Percentiles rank a stretch among this genome's conserved stretches.
These are phyloP conservation scores for Paradoxurus hermaphroditus DNA, from an alignment of 2,113 vertebrate species.

Conservation along the genomic window DNA sequence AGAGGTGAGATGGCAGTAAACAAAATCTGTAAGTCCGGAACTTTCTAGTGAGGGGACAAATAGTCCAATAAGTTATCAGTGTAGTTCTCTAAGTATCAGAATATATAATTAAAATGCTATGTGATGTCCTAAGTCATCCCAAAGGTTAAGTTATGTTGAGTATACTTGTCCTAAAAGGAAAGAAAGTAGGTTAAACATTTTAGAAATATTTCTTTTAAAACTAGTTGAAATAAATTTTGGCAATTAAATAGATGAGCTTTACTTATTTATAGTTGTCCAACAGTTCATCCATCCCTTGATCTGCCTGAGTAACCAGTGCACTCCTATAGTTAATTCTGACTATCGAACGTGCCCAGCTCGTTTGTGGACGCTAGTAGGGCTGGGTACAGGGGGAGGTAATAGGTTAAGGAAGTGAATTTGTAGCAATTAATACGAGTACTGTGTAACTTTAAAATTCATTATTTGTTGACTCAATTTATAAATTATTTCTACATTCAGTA, in stretches of 20 bases:
- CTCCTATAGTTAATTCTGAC: background rate
- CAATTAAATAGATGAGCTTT: background rate
- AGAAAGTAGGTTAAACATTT: constrained; percentile 4
- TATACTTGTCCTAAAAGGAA: background rate
- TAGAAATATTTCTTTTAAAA: constrained; percentile 33
- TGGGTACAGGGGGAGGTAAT: background rate
- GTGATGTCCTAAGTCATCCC: background rate
- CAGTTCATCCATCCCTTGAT: background rate
- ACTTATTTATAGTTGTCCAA: background rate
- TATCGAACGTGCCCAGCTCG: background rate
- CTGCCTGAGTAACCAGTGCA: background rate
- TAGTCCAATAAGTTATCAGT: background rate
- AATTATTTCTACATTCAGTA: background rate
- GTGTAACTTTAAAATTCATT: background rate
- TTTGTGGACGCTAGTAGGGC: background rate
- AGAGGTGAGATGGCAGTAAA: constrained; percentile 3
- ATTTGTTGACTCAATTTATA: background rate
- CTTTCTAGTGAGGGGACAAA: background rate
- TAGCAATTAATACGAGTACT: background rate
- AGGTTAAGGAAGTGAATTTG: background rate
- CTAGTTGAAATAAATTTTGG: background rate
- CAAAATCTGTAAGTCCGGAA: background rate
- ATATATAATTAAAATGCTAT: background rate
- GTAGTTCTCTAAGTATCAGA: background rate
- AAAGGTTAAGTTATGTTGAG: background rate